Conservation (phyloP, 2,888 invertebrate species). For the Spilosoma lubricipeda region DNA sequence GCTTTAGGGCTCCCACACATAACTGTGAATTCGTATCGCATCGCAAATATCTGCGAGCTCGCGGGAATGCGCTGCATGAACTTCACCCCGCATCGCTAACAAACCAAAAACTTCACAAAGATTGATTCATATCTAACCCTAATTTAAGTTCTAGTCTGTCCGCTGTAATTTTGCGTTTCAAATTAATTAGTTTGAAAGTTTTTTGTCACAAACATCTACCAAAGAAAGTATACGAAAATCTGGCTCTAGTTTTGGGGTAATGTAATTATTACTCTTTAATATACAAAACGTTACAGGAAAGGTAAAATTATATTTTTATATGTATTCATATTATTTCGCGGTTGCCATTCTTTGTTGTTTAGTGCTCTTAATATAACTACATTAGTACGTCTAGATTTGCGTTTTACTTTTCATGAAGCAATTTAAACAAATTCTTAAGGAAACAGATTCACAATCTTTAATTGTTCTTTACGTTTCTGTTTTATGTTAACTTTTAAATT, state of each 20-base stretch:
- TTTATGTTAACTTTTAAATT: neutral
- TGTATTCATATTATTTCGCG: no score
- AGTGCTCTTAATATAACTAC: neutral
- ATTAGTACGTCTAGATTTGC: neutral
- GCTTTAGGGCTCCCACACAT: no score
- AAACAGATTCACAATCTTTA: neutral
- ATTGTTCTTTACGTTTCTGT: neutral
- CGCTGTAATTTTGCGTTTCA: slow-evolving; percentile 12
- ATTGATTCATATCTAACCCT: slow-evolving; percentile 40
- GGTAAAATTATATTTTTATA: no score
- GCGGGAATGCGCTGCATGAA: no score
- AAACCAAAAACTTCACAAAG: slow-evolving; percentile 32
- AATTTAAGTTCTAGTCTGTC: slow-evolving; percentile 34
- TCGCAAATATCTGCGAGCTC: no score
- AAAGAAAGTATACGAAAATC: neutral
- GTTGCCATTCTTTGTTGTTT: neutral
- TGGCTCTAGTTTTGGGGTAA: neutral
- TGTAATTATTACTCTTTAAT: no score
- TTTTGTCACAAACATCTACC: neutral
- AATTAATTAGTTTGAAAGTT: neutral
- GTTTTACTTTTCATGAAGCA: neutral
- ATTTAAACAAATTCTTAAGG: neutral
- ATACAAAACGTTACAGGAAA: no score
- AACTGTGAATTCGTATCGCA: no score
- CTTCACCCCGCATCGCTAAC: slow-evolving; percentile 44